Evolutionary conservation across 2,113 vertebrate species (phyloP).

Genomic region (Protobothrops mucrosquamatus): DNA sequence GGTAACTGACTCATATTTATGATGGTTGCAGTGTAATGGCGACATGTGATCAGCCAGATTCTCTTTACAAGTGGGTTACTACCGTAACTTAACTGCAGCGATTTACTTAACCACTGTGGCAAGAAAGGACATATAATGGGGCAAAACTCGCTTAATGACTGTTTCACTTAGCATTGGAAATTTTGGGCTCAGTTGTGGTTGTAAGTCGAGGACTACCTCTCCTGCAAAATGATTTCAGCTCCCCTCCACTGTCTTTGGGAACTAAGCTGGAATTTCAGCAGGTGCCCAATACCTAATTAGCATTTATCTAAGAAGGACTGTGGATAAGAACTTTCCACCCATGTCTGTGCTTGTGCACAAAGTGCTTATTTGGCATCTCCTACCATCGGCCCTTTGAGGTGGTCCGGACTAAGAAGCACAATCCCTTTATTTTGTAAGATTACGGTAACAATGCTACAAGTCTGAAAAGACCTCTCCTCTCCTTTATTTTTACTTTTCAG

Average conservation of each 20-base stretch:
- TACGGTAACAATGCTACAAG: background rate
- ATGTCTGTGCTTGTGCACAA: no score
- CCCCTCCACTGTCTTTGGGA: background rate
- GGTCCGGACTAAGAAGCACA: background rate
- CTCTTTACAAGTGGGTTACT: no score
- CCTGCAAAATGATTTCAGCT: background rate
- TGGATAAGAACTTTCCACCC: background rate
- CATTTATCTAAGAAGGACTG: background rate
- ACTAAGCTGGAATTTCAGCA: background rate
- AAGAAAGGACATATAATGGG: no score
- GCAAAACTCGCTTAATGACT: no score
- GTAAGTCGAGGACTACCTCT: no score
- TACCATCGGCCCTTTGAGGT: background rate
- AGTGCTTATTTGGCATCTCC: background rate
- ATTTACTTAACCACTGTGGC: no score
- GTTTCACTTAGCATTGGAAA: no score
- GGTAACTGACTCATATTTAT: no score
- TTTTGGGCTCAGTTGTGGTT: no score
- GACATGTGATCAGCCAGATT: no score
- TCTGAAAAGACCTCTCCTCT: background rate
- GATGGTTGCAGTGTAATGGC: no score
- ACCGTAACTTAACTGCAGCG: no score
- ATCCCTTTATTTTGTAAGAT: background rate
- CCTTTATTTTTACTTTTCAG: background rate
- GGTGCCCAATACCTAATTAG: background rate